Evolutionary conservation across 92 coral and sea anemone species (phyloP).

Genomic region (Porites evermanni): DNA sequence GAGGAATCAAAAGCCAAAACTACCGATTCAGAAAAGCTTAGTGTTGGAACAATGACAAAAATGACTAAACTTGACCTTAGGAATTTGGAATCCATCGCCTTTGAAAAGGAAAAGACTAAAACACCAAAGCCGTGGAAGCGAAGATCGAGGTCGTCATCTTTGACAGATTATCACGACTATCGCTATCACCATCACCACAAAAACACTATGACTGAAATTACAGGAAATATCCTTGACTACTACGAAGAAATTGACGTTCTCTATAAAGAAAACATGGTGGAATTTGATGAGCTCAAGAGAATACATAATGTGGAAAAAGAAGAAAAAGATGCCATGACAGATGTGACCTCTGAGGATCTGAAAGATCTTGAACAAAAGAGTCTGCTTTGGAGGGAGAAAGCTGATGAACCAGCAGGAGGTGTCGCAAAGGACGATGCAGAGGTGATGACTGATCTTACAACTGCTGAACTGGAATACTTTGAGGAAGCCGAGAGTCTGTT

Average conservation of each 20-base stretch:
- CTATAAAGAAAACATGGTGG: constrained; percentile 51
- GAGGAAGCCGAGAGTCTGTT: constrained; percentile 72
- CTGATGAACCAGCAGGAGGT: not conserved
- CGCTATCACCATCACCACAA: constrained; percentile 1
- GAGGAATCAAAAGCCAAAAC: constrained; percentile 34
- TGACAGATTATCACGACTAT: constrained; percentile 8
- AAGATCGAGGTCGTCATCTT: constrained; percentile 27
- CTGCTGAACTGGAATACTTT: constrained; percentile 67
- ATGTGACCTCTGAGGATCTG: constrained; percentile 53
- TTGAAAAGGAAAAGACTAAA: constrained; percentile 31
- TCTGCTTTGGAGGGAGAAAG: constrained; percentile 37
- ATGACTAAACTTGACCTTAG: constrained; percentile 13
- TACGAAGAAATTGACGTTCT: constrained; percentile 67
- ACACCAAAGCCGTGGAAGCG: constrained; percentile 20
- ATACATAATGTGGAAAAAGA: constrained; percentile 31
- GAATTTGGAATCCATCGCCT: constrained; percentile 31
- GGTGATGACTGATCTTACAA: constrained; percentile 81
- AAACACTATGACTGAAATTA: constrained; percentile 75
- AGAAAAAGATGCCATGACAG: constrained; percentile 63
- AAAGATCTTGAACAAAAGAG: constrained; percentile 39
- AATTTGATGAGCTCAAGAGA: constrained; percentile 47
- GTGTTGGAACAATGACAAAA: constrained; percentile 49
- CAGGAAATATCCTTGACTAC: constrained; percentile 69
- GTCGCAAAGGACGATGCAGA: constrained; percentile 42
- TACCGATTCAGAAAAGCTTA: constrained; percentile 36